Evolutionary conservation across 2,797 vertebrate species (phyloP).

Genomic region (Steatocranus sp.): DNA sequence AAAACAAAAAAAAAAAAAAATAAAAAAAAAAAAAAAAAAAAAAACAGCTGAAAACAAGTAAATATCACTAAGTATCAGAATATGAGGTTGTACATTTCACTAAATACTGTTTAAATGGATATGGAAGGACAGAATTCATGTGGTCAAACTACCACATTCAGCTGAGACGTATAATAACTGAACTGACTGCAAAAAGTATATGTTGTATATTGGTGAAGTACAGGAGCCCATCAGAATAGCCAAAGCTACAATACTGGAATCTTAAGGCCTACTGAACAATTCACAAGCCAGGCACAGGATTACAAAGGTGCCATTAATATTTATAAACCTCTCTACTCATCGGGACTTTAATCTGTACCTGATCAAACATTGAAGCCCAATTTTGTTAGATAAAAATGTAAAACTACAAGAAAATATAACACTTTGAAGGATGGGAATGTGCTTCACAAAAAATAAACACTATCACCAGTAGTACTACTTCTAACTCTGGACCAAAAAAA

Average conservation of each 20-base stretch:
- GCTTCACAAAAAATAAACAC: conserved; percentile 20
- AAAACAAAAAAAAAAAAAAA: no score
- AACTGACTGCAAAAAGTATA: not conserved
- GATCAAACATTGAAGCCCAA: conserved; percentile 5
- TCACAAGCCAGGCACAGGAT: conserved; percentile 17
- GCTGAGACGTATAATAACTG: conserved; percentile 20
- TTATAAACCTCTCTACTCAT: not conserved
- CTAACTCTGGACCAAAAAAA: not conserved
- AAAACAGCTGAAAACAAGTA: not conserved
- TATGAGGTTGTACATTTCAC: conserved; percentile 1
- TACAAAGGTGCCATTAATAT: conserved; percentile 12
- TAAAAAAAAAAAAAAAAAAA: no score
- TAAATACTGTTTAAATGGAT: conserved; percentile 7
- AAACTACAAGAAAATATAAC: not conserved
- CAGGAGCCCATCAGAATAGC: not conserved
- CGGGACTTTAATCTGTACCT: not conserved
- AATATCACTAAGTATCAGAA: conserved; percentile 16
- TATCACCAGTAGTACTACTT: conserved; percentile 11
- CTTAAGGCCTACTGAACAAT: conserved; percentile 25
- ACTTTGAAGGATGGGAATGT: not conserved
- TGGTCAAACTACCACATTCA: conserved; percentile 38
- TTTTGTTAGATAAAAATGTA: not conserved
- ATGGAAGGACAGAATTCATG: conserved; percentile 3
- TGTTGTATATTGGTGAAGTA: conserved; percentile 13
- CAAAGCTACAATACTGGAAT: conserved; percentile 37